Conservation (phyloP, 2,113 vertebrate genomes). For the Copsychus sechellarum region DNA sequence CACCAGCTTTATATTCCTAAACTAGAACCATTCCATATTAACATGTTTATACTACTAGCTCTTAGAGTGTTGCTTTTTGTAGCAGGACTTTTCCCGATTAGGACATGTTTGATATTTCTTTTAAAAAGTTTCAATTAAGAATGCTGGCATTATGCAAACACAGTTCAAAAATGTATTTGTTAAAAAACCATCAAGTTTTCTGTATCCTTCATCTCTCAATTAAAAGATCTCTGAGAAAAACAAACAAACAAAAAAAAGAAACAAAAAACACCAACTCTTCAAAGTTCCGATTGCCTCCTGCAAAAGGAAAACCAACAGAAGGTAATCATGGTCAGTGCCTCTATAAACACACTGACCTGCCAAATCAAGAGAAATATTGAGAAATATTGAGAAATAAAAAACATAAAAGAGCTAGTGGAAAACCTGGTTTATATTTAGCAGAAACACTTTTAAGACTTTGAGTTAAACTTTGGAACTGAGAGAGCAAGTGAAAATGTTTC, state of each 20-base stretch:
- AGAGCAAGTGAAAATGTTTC: neutral
- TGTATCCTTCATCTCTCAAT: neutral
- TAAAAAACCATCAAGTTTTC: neutral
- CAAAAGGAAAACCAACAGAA: neutral
- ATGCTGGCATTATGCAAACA: neutral
- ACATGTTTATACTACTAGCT: neutral
- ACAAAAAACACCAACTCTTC: neutral
- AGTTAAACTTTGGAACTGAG: slow-evolving; percentile 1
- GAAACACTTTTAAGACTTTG: slow-evolving; percentile 21
- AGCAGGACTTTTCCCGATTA: neutral
- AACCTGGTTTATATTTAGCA: slow-evolving; percentile 25
- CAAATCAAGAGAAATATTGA: slow-evolving; percentile 53
- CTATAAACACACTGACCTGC: neutral
- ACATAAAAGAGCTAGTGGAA: slow-evolving; percentile 19
- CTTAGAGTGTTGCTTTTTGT: neutral
- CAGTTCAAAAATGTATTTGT: neutral
- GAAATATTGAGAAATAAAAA: slow-evolving; percentile 36
- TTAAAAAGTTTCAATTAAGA: neutral
- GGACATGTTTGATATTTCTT: neutral
- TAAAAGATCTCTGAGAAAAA: neutral
- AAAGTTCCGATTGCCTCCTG: neutral
- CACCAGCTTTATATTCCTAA: neutral
- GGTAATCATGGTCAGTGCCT: neutral
- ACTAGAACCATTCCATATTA: neutral
- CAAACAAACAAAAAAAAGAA: neutral